Evolutionary conservation across 2,888 invertebrate species (phyloP).

Genomic region (Drosophila villosipedis): DNA sequence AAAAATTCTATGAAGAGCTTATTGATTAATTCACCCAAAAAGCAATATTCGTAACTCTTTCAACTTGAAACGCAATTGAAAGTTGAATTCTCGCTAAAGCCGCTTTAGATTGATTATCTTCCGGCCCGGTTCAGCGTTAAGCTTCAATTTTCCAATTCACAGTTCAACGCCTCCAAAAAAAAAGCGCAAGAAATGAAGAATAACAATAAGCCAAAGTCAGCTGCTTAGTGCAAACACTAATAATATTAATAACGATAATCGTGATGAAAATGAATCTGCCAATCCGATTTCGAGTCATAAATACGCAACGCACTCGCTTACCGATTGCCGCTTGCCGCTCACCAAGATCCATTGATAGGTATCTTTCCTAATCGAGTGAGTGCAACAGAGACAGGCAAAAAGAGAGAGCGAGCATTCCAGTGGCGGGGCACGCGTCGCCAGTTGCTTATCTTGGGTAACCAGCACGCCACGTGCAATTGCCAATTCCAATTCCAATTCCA

Average conservation of each 20-base stretch:
- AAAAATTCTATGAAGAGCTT: not conserved
- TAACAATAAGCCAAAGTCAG: constrained; percentile 42
- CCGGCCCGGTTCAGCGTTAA: constrained; percentile 12
- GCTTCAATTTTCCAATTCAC: constrained; percentile 60
- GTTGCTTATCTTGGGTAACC: constrained; percentile 85
- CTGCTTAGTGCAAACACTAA: constrained; percentile 61
- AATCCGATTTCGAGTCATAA: constrained; percentile 75
- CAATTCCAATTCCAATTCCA: constrained; percentile 28
- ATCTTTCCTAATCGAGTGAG: constrained; percentile 29
- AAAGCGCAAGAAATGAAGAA: not conserved
- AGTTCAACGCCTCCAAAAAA: constrained; percentile 52
- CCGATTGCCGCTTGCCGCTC: constrained; percentile 2
- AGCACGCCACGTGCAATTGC: constrained; percentile 71
- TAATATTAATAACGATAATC: constrained; percentile 79
- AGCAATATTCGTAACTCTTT: constrained; percentile 3
- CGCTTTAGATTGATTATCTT: constrained; percentile 33
- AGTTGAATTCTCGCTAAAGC: constrained; percentile 1
- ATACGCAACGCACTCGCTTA: constrained; percentile 48
- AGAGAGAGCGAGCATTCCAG: constrained; percentile 26
- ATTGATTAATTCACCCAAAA: not conserved
- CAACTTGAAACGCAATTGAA: not conserved
- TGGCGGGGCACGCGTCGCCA: constrained; percentile 74
- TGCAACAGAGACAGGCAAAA: constrained; percentile 15
- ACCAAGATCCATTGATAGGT: constrained; percentile 31
- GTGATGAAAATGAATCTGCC: constrained; percentile 55